Conservation (phyloP, 2,888 invertebrate genomes). For the Pandemis heparana region DNA sequence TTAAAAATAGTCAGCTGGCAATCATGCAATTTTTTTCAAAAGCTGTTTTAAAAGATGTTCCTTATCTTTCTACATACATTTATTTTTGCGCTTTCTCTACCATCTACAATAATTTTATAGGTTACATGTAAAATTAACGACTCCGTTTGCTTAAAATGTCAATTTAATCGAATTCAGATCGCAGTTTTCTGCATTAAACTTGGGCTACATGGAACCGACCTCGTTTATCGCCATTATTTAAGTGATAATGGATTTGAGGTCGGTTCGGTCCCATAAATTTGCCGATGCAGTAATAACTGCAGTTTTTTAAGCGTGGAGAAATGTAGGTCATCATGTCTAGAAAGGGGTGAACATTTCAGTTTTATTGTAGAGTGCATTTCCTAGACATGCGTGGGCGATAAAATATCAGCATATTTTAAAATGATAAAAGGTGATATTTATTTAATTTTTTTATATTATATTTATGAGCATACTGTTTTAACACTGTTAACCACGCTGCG, state of each 20-base stretch:
- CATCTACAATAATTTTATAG: not conserved
- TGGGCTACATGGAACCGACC: not conserved
- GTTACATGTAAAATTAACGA: not conserved
- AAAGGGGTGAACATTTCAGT: not conserved
- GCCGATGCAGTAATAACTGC: not conserved
- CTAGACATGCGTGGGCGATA: not conserved
- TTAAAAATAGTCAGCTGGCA: not conserved
- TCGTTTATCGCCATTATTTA: slow-evolving; percentile 3
- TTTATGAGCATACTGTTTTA: slow-evolving; percentile 33
- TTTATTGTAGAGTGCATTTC: not conserved
- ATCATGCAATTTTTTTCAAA: not conserved
- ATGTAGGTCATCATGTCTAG: not conserved
- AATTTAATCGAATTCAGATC: not conserved
- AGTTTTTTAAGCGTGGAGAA: not conserved
- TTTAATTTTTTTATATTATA: too few species aligned
- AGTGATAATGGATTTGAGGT: slow-evolving; percentile 12
- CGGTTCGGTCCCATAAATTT: slow-evolving; percentile 3
- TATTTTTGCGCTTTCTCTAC: not conserved
- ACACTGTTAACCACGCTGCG: slow-evolving; percentile 36
- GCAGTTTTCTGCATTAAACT: not conserved
- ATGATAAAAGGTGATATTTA: not conserved
- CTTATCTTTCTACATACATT: not conserved
- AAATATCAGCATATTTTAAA: not conserved
- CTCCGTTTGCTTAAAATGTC: not conserved
- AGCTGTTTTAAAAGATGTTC: not conserved